Conservation (phyloP, 2,888 invertebrate genomes). For the Apamea anceps region DNA sequence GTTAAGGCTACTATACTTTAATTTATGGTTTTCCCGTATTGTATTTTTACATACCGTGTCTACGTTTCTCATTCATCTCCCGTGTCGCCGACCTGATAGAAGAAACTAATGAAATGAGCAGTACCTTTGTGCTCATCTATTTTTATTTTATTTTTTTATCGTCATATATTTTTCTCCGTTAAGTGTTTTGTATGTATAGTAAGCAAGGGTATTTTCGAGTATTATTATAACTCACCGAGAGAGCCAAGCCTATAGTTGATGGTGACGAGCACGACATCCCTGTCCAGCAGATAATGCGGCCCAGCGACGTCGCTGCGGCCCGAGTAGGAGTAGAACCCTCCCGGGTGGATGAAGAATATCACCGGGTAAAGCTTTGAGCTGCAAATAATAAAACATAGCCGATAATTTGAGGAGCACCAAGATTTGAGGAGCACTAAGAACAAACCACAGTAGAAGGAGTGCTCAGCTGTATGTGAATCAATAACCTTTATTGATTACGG, state of each 20-base stretch:
- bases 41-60: no score
- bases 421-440: neutral
- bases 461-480: neutral
- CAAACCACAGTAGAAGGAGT: neutral
- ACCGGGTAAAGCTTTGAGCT: conserved; percentile 88
- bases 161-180: neutral
- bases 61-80: no score
- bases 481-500: neutral
- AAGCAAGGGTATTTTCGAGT: neutral
- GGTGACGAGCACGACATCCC: conserved; percentile 91
- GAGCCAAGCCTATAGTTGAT: conserved; percentile 91
- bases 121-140: neutral
- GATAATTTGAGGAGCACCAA: neutral
- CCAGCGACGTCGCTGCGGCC: conserved; percentile 90
- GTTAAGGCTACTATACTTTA: no score
- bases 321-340: conserved; percentile 91
- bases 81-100: no score
- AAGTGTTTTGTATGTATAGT: neutral
- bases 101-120: no score
- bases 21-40: neutral
- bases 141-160: neutral
- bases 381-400: conserved; percentile 4
- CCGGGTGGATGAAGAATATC: conserved; percentile 92
- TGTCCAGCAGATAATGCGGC: conserved; percentile 91
- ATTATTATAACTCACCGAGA: conserved; percentile 67